Evolutionary conservation across 2,888 invertebrate genomes (phyloP).

Genomic region (Macropis europaea): DNA sequence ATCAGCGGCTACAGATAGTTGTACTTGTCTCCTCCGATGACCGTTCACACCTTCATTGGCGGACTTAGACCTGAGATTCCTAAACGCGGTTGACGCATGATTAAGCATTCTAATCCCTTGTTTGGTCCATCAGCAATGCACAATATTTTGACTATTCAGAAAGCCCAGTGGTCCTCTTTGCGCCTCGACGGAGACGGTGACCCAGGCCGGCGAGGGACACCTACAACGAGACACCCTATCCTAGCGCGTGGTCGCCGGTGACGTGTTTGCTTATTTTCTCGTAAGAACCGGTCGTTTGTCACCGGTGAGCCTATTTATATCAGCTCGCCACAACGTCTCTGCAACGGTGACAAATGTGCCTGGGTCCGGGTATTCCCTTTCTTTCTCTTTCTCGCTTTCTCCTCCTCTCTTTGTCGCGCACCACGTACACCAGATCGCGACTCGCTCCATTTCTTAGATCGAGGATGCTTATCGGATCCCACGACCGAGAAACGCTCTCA

Average conservation of each 20-base stretch:
- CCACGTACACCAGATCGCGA: background rate
- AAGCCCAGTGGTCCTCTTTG: no score
- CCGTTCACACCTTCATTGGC: no score
- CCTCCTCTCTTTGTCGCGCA: background rate
- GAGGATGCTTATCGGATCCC: constrained; percentile 21
- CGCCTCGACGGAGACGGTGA: constrained; percentile 19
- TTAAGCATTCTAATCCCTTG: no score
- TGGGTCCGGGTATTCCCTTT: constrained; percentile 60
- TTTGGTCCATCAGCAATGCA: no score
- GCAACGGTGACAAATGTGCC: constrained; percentile 72
- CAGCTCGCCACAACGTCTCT: constrained; percentile 63
- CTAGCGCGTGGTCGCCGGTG: constrained; percentile 19
- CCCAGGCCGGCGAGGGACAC: constrained; percentile 36
- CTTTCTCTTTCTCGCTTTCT: constrained; percentile 26
- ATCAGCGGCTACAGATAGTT: no score
- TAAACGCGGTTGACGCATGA: no score
- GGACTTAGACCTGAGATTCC: no score
- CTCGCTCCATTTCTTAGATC: constrained; percentile 2
- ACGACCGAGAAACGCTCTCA: background rate
- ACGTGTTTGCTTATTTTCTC: constrained; percentile 74
- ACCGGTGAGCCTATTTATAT: constrained; percentile 74
- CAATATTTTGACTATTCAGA: no score
- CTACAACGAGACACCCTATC: constrained; percentile 44
- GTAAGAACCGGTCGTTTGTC: constrained; percentile 74
- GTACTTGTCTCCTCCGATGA: no score